These are phyloP conservation scores for Cephus pygmeus DNA, from an alignment of 2,888 invertebrate species.

Conservation along the genomic window DNA sequence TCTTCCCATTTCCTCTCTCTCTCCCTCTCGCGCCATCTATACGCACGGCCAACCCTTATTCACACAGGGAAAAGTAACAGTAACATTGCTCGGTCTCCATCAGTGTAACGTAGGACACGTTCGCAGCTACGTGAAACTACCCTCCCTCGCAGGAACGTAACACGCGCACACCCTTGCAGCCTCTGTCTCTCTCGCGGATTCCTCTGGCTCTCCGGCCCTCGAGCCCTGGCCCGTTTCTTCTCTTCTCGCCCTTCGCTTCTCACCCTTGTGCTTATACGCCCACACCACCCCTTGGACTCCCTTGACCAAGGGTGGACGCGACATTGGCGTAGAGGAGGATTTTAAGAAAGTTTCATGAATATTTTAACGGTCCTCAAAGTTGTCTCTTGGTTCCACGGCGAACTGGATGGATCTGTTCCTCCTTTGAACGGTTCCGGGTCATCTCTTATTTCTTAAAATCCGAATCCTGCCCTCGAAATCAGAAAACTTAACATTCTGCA, in stretches of 20 bases:
- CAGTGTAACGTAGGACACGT: not conserved
- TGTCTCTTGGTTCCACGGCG: not conserved
- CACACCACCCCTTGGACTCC: slow-evolving; percentile 33
- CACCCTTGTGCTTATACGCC: slow-evolving; percentile 27
- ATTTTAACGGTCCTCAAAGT: slow-evolving; percentile 26
- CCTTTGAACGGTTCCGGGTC: not conserved
- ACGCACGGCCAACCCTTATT: slow-evolving; percentile 1
- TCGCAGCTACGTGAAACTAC: not conserved
- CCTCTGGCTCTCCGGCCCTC: slow-evolving; percentile 11
- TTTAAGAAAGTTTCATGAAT: slow-evolving; percentile 38
- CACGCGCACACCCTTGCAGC: not conserved
- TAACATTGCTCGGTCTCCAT: not conserved
- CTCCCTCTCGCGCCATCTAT: slow-evolving; percentile 6
- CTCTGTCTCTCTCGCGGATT: slow-evolving; percentile 4
- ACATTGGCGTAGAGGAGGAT: slow-evolving; percentile 48
- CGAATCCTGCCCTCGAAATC: not conserved
- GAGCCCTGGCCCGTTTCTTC: not conserved
- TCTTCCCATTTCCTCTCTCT: slow-evolving; percentile 20
- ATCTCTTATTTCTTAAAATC: not conserved
- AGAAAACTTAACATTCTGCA: not conserved
- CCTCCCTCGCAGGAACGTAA: not conserved
- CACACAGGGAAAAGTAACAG: not conserved
- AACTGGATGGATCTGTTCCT: not conserved
- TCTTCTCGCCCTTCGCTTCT: slow-evolving; percentile 15
- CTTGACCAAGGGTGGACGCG: slow-evolving; percentile 50